phyloP scores from a whole-genome alignment of 2,797 vertebrate species.

The Rallus crepitans region DNA sequence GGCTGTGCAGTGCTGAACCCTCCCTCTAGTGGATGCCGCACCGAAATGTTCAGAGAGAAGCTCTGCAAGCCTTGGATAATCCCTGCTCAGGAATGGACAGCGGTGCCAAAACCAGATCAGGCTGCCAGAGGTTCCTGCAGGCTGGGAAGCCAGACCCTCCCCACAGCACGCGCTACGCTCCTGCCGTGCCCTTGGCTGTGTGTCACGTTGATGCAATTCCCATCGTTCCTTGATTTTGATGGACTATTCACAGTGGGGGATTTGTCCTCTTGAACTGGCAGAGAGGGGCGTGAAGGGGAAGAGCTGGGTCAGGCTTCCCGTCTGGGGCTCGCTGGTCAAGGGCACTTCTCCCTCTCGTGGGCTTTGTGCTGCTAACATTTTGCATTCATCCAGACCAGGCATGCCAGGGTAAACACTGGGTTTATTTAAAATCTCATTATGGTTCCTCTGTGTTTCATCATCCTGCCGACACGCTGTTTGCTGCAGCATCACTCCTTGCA shows the following conservation, averaged over 20 bases:
- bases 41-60: background rate
- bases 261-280: background rate
- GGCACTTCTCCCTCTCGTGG: background rate
- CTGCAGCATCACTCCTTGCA: slow-evolving; percentile 26
- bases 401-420: slow-evolving; percentile 31
- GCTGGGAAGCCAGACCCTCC: background rate
- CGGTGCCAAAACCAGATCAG: background rate
- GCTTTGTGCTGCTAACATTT: background rate
- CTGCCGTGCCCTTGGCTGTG: accelerated
- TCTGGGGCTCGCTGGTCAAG: background rate
- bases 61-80: accelerated
- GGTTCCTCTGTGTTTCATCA: slow-evolving; percentile 58
- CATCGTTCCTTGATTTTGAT: background rate
- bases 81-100: background rate
- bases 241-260: background rate
- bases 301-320: background rate
- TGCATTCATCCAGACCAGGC: slow-evolving; percentile 17
- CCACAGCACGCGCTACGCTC: accelerated
- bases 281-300: background rate
- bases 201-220: accelerated
- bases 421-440: slow-evolving; percentile 53
- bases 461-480: background rate
- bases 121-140: background rate
- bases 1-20: background rate
- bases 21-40: slow-evolving; percentile 49